These are phyloP conservation scores for Elysia crispata DNA, from an alignment of 2,888 invertebrate species.

Conservation along the genomic window DNA sequence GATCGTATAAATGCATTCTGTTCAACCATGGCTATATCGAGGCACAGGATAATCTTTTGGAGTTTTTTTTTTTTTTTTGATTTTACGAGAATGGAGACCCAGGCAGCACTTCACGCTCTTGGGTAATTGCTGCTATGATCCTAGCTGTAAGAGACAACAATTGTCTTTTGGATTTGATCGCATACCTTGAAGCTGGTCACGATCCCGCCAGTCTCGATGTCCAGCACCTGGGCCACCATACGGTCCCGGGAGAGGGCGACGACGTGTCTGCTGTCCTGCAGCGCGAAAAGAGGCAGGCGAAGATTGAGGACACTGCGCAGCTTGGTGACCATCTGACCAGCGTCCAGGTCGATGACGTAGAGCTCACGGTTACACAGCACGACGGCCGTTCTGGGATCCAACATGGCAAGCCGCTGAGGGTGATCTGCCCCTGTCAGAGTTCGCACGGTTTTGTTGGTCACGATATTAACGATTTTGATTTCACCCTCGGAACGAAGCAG, in stretches of 20 bases:
- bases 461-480: slow-evolving; percentile 89
- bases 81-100: too few relatives aligned
- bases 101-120: too few relatives aligned
- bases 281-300: slow-evolving; percentile 92
- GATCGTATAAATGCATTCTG: too few relatives aligned
- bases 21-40: too few relatives aligned
- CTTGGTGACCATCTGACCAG: slow-evolving; percentile 85
- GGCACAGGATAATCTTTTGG: too few relatives aligned
- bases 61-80: too few relatives aligned
- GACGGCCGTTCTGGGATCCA: slow-evolving; percentile 84
- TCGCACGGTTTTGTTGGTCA: slow-evolving; percentile 82
- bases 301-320: slow-evolving; percentile 91
- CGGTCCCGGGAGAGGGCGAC: slow-evolving; percentile 90
- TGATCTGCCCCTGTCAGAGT: slow-evolving; percentile 86
- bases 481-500: slow-evolving; percentile 86
- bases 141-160: too few relatives aligned
- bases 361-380: slow-evolving; percentile 90
- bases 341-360: slow-evolving; percentile 87
- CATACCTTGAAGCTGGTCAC: slow-evolving; percentile 87
- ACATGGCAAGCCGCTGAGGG: slow-evolving; percentile 87
- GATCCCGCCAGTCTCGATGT: slow-evolving; percentile 88
- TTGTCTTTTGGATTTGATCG: neutral
- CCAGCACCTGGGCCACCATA: slow-evolving; percentile 93
- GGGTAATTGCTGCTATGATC: too few relatives aligned
- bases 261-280: slow-evolving; percentile 87